These are phyloP conservation scores for Eristalis intricaria DNA, from an alignment of 2,888 invertebrate genomes.

Conservation along the genomic window DNA sequence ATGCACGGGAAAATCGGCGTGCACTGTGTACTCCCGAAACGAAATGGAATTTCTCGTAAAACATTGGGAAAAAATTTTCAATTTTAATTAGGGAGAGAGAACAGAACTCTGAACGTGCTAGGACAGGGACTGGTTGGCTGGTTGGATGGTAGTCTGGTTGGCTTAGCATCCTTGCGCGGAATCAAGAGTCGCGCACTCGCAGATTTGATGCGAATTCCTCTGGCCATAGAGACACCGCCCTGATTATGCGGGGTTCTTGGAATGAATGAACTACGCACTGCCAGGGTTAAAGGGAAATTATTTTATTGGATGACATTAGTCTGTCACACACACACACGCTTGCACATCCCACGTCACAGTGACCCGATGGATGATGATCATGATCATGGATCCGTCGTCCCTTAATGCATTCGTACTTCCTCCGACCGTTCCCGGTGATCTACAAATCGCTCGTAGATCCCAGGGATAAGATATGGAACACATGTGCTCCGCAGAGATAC, in stretches of 20 bases:
- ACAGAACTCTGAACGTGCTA: no score
- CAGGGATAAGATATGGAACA: conserved; percentile 70
- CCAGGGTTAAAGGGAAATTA: conserved; percentile 58
- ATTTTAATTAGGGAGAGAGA: conserved; percentile 63
- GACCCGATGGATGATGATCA: conserved; percentile 37
- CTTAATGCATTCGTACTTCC: not conserved
- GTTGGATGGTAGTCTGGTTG: not conserved
- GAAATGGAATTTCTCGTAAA: conserved; percentile 57
- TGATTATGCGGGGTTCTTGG: conserved; percentile 38
- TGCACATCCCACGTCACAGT: conserved; percentile 9
- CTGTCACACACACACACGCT: conserved; percentile 10
- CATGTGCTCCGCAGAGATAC: conserved; percentile 67
- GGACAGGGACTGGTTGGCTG: no score
- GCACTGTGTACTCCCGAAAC: conserved; percentile 38
- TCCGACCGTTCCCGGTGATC: conserved; percentile 39
- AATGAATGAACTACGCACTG: conserved; percentile 63
- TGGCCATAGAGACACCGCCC: conserved; percentile 1
- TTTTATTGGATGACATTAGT: conserved; percentile 61
- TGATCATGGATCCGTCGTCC: conserved; percentile 30
- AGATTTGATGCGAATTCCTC: conserved; percentile 21
- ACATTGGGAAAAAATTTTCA: conserved; percentile 53
- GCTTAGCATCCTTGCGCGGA: conserved; percentile 36
- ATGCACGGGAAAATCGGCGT: conserved; percentile 44
- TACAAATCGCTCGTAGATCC: conserved; percentile 69
- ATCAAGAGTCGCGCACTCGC: not conserved